Evolutionary conservation across 2,113 vertebrate species (phyloP), one percentile per base, ranked within the genome.

Genomic region (Todiramphus saurophagus): DNA sequence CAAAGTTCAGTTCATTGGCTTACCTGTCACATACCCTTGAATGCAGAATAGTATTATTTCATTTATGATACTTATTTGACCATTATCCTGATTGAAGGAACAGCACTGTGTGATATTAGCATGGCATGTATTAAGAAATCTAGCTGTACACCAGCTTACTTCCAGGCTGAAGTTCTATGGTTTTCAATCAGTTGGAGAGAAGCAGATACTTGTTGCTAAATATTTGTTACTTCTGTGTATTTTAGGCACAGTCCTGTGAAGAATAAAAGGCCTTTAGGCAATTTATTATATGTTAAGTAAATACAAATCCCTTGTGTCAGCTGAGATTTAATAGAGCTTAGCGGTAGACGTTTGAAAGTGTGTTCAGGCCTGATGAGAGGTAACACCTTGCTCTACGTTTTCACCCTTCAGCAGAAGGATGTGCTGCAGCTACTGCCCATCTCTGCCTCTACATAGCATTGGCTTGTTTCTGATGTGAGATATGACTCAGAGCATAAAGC

Each of bases 191-290:
- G 51, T 37, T 92, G 37, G 48, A 89, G 62, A 96, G 66, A 76
- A 95, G 41, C 80, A 93, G 79, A 94, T 87, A 94, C 51, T 87
- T 94, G 69, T 39, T 84, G 80, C 56, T 95, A 75, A 95, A 82
- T 96, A 92, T 96, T 95, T 95, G 63, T 79, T 85, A 78, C 59
- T 97, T 91, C 70, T 78, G 33, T 28, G 17, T 64, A 39, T 58
- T 90, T 53, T 77, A 83, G 46, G 59, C 41, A 60, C 30, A 89
- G 73, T 59, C 72, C 51, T 41, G 39, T 51, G n/a, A 39, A 89
- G 69, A 89, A 74, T 53, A 88, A 84, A 89, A 83, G 75, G n/a
- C 27, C 78, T 91, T 72, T 81, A 48, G 62, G 64, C 64, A 82
- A 73, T 89, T 96, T 93, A 14, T 64, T 41, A 25, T 27, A 30